These are phyloP conservation scores for Procambarus clarkii DNA, from an alignment of 1,140 invertebrate genomes.

Conservation along the genomic window DNA sequence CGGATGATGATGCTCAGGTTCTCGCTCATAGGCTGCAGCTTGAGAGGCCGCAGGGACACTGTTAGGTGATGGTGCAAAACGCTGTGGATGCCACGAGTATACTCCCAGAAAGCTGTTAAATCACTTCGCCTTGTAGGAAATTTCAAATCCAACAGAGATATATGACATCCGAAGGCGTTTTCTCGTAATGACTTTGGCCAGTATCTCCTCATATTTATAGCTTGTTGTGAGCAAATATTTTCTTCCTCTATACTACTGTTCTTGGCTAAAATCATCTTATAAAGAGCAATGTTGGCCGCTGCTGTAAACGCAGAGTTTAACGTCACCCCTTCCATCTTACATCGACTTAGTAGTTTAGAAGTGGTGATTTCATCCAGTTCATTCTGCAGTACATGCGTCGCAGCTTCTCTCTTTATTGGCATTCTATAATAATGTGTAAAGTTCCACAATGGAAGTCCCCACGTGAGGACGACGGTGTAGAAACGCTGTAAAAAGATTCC, in stretches of 20 bases:
- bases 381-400: conserved; percentile 55
- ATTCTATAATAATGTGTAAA: conserved; percentile 45
- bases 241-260: conserved; percentile 30
- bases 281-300: conserved; percentile 67
- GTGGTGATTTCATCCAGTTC: conserved; percentile 70
- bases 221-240: conserved; percentile 55
- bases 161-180: conserved; percentile 69
- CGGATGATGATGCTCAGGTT: conserved; percentile 51
- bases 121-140: conserved; percentile 51
- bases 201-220: conserved; percentile 71
- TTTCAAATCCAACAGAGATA: conserved; percentile 71
- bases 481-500: conserved; percentile 53
- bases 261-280: conserved; percentile 53
- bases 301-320: conserved; percentile 70
- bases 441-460: conserved; percentile 61
- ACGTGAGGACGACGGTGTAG: conserved; percentile 58
- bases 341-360: conserved; percentile 40
- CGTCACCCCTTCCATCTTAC: conserved; percentile 69
- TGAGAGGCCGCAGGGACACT: conserved; percentile 46
- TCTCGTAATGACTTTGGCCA: conserved; percentile 67
- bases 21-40: conserved; percentile 61
- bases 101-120: conserved; percentile 67
- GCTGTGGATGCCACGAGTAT: conserved; percentile 52
- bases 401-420: conserved; percentile 33
- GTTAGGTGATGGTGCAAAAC: conserved; percentile 56